Base-by-base conservation (phyloP, 2,113 vertebrate genomes). In the Chrysochloris asiatica region DNA sequence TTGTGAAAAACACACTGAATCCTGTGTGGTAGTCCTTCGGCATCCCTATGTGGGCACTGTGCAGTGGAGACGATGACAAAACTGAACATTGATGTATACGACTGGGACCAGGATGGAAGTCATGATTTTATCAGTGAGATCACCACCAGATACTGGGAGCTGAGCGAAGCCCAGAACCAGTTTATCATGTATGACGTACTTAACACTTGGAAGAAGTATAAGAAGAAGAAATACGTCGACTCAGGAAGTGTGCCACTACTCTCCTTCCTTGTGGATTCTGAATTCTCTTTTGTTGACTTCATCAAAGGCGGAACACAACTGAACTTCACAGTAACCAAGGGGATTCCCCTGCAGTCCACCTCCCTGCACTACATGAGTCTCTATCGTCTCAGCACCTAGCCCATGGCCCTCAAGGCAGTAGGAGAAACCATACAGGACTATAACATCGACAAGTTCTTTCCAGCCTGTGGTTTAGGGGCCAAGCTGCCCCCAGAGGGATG, bases 381-480 rank as follows among this genome's bases (percentile, higher is more conserved):
- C 6, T 99, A 99, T 97, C 99, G 99, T 98, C 98, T 99, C 98
- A 99, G 99, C 33, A 98, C 99, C 86, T 99, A 99, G 19, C 99
- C 99, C 95, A 99, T 99, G 99, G 99, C 99, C 0, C 97, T 99
- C 96, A 99, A 99, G 97, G 99, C 99, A 4, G 99, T 99, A 61
- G 99, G 99, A 52, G 99, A 99, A 97, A 98, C 99, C 98, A 99
- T 99, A 97, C 99, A 99, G 98, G 99, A 99, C 98, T 99, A 99
- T 2, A 99, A 99, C 98, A 99, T 99, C 0, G 99, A 99, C 98
- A 99, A 99, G 96, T 98, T 99, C 95, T 99, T 99, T 96, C 99
- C 99, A 12, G 99, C 99, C 82, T 99, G 99, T 0, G 99, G 99
- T 90, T 99, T 99, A 4, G 99, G 99, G 2, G 99, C 99, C 97